These are phyloP conservation scores for Lacerta agilis DNA, from an alignment of 2,797 vertebrate genomes.

Conservation along the genomic window DNA sequence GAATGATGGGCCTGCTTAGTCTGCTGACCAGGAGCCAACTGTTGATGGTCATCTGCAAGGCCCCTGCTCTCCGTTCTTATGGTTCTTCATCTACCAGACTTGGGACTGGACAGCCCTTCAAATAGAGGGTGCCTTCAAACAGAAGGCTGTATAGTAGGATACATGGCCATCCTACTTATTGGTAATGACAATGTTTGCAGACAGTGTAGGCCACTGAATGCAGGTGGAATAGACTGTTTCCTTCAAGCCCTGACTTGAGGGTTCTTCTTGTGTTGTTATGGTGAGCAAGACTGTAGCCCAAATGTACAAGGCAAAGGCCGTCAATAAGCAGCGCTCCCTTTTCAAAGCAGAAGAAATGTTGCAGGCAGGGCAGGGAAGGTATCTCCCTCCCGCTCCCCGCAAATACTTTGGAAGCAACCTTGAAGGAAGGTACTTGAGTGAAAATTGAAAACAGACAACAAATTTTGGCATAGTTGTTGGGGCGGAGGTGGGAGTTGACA, in stretches of 20 bases:
- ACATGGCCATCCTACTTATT: neutral
- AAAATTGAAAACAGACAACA: constrained; percentile 14
- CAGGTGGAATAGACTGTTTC: neutral
- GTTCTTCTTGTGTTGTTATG: neutral
- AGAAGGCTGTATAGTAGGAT: neutral
- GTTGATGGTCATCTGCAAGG: too few relatives aligned
- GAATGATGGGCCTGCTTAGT: too few relatives aligned
- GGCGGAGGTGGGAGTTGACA: neutral
- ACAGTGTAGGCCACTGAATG: neutral
- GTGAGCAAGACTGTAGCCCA: neutral
- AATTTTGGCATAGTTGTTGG: neutral
- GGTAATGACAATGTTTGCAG: neutral
- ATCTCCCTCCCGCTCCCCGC: neutral
- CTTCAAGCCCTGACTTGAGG: neutral
- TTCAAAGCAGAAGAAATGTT: neutral
- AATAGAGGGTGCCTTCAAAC: too few relatives aligned
- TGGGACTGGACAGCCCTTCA: too few relatives aligned
- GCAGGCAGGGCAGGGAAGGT: neutral
- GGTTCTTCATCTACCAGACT: too few relatives aligned
- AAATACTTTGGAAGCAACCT: neutral
- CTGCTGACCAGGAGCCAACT: too few relatives aligned
- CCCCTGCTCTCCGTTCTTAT: too few relatives aligned
- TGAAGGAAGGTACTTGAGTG: neutral
- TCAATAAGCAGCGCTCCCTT: neutral
- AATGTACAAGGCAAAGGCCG: neutral